phyloP scores from a whole-genome alignment of 2,113 vertebrate genomes.

The Callospermophilus lateralis region DNA sequence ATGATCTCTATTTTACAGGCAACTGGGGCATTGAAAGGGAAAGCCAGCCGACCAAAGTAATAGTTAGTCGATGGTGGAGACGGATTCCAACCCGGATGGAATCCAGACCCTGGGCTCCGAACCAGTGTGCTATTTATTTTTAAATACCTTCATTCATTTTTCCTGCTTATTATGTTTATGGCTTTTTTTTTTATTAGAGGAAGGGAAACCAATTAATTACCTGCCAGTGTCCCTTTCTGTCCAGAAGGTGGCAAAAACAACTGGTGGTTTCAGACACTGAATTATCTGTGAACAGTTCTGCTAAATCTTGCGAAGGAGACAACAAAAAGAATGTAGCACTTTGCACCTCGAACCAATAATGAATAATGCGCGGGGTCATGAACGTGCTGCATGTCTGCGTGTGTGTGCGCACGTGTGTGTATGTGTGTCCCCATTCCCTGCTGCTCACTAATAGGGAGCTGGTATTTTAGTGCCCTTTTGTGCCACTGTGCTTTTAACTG shows the following conservation, averaged over 20 bases:
- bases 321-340: neutral
- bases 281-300: constrained; percentile 7
- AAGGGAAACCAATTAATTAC: neutral
- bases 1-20: neutral
- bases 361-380: neutral
- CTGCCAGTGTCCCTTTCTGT: neutral
- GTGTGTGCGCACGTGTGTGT: neutral
- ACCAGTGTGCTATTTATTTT: neutral
- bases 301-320: neutral
- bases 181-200: neutral
- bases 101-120: neutral
- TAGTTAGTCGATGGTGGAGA: neutral
- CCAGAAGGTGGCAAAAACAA: constrained; percentile 50
- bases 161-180: neutral
- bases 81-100: neutral
- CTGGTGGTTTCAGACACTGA: neutral
- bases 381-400: neutral
- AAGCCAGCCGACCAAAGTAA: neutral
- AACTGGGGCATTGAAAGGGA: neutral
- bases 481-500: constrained; percentile 78
- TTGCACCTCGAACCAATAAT: neutral
- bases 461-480: constrained; percentile 76
- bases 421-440: neutral
- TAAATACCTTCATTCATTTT: constrained; percentile 29
- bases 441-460: constrained; percentile 73